Evolutionary conservation across 2,113 vertebrate genomes (phyloP).

Genomic region (Ailuropoda melanoleuca): DNA sequence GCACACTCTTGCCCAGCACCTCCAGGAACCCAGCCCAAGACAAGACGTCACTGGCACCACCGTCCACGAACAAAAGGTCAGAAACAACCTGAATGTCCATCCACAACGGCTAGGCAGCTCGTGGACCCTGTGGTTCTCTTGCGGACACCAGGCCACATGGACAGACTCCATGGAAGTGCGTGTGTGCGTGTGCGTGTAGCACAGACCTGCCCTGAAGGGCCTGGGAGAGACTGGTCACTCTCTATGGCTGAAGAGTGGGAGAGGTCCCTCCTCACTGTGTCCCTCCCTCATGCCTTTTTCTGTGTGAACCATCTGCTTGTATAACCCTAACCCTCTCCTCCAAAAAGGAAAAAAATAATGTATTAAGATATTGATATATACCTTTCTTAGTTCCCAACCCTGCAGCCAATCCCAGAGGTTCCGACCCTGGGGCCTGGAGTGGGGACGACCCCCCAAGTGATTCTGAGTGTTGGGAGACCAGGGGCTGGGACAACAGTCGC

Average conservation of each 20-base stretch:
- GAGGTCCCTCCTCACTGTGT: background rate
- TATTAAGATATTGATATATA: background rate
- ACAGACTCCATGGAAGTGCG: background rate
- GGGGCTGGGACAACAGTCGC: no score
- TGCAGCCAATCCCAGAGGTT: background rate
- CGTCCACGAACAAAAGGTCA: no score
- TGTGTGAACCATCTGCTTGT: background rate
- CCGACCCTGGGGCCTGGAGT: background rate
- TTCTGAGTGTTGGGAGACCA: background rate
- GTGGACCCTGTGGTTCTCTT: fast-evolving
- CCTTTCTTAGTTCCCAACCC: background rate
- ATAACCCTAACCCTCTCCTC: background rate
- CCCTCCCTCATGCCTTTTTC: background rate
- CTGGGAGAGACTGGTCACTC: no score
- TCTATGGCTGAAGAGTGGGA: background rate
- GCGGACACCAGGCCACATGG: no score
- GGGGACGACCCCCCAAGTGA: no score
- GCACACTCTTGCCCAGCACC: background rate
- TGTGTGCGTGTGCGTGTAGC: no score
- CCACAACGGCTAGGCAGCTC: background rate
- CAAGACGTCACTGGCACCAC: background rate
- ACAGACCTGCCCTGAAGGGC: no score
- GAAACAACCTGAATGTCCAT: background rate
- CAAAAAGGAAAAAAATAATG: background rate
- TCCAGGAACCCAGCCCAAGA: no score